Percentiles rank a stretch among this genome's conserved stretches.
Conservation (phyloP, 2,797 vertebrate species). For the Agapornis canus region DNA sequence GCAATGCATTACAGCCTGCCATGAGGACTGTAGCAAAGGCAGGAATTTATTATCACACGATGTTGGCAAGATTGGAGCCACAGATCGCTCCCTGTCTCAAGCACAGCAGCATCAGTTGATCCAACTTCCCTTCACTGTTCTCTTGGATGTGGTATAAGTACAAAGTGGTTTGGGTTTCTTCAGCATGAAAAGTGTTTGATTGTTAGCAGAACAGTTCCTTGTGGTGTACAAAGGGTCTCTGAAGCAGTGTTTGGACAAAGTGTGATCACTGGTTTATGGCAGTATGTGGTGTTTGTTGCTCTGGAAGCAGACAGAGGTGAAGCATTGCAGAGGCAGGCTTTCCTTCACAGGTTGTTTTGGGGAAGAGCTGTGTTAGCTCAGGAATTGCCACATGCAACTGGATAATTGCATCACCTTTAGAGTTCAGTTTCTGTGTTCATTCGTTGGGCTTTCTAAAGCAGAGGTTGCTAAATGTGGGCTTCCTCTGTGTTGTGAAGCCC, state of each 20-base stretch:
- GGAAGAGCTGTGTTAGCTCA: background rate
- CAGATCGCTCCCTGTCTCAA: background rate
- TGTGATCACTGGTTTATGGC: background rate
- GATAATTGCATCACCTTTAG: background rate
- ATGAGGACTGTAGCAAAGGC: background rate
- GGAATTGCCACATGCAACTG: background rate
- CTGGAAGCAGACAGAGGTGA: background rate
- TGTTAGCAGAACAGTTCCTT: background rate
- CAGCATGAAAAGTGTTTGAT: background rate
- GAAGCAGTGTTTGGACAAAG: background rate
- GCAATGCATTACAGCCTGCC: accelerated
- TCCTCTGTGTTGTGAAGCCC: background rate
- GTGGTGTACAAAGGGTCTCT: background rate
- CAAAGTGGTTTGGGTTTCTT: background rate
- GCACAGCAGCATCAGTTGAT: background rate
- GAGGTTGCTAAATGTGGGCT: background rate
- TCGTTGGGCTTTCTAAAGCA: background rate
- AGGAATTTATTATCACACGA: accelerated
- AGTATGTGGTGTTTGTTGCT: background rate
- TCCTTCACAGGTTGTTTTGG: background rate
- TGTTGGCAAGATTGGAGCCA: background rate
- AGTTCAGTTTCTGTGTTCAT: background rate
- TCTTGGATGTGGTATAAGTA: background rate
- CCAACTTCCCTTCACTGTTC: background rate
- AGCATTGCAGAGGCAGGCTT: background rate